A percentile compares a stretch with the other conserved stretches of the same genome.
phyloP scores from a whole-genome alignment of 2,113 vertebrate species.

The Poeciliopsis prolifica region DNA sequence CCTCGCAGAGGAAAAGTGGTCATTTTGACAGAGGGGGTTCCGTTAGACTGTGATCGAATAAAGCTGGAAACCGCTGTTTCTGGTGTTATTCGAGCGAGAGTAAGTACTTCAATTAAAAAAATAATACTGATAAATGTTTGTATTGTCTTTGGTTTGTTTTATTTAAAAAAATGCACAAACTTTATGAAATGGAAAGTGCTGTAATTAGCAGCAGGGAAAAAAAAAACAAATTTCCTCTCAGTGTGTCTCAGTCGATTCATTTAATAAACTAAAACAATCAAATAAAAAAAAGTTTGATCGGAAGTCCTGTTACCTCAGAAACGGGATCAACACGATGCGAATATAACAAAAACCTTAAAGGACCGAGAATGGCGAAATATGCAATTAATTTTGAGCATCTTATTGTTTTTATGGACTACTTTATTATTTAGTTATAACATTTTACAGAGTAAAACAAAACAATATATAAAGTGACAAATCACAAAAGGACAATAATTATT shows the following conservation, averaged over 20 bases:
- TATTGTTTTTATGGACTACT: not conserved
- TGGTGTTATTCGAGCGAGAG: constrained; percentile 1
- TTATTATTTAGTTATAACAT: not conserved
- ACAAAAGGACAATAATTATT: not conserved
- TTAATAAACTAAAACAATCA: not conserved
- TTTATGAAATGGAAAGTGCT: not conserved
- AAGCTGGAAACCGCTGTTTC: not conserved
- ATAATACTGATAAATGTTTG: too few relatives aligned
- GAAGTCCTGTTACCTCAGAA: not conserved
- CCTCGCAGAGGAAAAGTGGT: constrained; percentile 48
- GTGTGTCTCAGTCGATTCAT: not conserved
- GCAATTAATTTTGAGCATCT: not conserved
- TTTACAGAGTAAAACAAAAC: not conserved
- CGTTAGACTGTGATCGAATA: constrained; percentile 30
- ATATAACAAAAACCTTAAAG: not conserved
- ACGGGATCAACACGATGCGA: not conserved
- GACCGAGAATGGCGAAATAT: not conserved
- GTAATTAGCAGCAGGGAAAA: not conserved
- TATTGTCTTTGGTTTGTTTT: too few relatives aligned
- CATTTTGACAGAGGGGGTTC: constrained; percentile 41
- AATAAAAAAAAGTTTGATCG: not conserved
- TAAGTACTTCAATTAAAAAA: not conserved
- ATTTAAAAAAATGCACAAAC: too few relatives aligned
- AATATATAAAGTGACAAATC: not conserved
- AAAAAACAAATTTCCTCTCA: not conserved